phyloP scores from a whole-genome alignment of 2,113 vertebrate genomes.

The Rhea pennata region DNA sequence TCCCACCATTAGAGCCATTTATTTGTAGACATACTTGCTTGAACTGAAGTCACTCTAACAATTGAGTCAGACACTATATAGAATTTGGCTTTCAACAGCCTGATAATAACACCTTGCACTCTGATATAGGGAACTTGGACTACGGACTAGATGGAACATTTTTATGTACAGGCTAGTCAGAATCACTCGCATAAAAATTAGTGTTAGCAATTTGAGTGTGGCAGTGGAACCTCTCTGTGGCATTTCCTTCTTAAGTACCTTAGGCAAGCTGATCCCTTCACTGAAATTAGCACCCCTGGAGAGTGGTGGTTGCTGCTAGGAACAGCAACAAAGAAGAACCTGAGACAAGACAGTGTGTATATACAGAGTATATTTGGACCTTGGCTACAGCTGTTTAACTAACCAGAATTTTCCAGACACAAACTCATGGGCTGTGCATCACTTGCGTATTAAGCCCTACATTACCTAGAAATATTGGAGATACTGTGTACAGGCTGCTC shows the following conservation, averaged over 20 bases:
- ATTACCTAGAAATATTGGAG: not conserved
- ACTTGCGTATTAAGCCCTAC: not conserved
- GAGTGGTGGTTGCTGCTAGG: not conserved
- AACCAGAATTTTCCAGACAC: not conserved
- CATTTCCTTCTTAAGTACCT: not conserved
- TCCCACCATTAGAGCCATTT: not conserved
- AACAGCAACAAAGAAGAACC: accelerated
- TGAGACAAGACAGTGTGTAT: accelerated
- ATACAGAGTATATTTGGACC: not conserved
- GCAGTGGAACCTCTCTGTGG: no score
- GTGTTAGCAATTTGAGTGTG: not conserved
- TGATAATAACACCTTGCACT: not conserved
- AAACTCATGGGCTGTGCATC: not conserved
- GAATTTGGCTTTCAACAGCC: not conserved
- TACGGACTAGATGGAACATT: not conserved
- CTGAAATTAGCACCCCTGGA: not conserved
- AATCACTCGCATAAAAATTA: not conserved
- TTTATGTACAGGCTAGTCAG: not conserved
- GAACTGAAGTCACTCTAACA: not conserved
- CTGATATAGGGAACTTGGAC: no score
- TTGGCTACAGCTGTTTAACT: not conserved
- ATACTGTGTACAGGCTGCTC: accelerated
- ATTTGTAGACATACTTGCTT: not conserved
- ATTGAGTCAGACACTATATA: not conserved
- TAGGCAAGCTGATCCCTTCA: not conserved